Percentiles rank a stretch among this genome's conserved stretches.
Conservation (phyloP, 2,113 vertebrate genomes). For the Condylura cristata region DNA sequence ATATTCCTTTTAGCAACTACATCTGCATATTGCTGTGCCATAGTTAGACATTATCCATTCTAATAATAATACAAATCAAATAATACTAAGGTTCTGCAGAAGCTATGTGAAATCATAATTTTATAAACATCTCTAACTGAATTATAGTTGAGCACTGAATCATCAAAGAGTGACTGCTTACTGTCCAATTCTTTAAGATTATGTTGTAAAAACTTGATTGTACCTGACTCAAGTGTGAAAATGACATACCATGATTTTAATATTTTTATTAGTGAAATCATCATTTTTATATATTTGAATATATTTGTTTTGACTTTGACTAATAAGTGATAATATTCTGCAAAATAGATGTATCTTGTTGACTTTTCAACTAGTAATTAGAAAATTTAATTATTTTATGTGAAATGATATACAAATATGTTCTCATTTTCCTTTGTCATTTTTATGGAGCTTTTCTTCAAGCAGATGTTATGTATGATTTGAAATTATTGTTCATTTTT, state of each 20-base stretch:
- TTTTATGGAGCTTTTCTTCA: background rate
- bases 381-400: background rate
- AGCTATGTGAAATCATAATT: background rate
- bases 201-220: background rate
- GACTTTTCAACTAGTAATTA: background rate
- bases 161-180: background rate
- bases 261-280: background rate
- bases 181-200: background rate
- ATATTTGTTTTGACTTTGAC: background rate
- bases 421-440: background rate
- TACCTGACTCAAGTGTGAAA: background rate
- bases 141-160: background rate
- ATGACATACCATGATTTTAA: background rate
- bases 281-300: background rate
- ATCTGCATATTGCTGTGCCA: background rate
- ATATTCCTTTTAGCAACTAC: background rate
- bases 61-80: background rate
- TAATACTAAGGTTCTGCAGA: background rate
- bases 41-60: background rate
- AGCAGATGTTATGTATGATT: background rate
- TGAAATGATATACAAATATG: background rate
- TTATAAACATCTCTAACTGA: background rate
- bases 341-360: background rate
- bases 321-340: background rate
- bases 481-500: background rate